Evolutionary conservation across 2,888 invertebrate genomes (phyloP).

Genomic region (Drosophila anomalata): DNA sequence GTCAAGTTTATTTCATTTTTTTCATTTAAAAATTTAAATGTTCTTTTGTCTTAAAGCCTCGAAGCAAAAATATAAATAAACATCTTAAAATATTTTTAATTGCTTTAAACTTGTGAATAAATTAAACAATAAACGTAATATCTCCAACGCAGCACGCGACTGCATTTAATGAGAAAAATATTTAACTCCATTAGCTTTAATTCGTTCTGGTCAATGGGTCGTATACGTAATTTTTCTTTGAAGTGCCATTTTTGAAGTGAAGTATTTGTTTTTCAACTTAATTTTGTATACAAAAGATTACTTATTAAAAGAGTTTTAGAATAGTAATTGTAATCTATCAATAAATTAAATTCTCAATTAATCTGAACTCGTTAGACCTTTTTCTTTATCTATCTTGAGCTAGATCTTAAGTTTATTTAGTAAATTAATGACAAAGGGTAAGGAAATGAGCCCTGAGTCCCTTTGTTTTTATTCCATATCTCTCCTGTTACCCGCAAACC

Average conservation of each 20-base stretch:
- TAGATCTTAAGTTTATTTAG: neutral
- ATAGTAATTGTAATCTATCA: conserved; percentile 12
- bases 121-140: neutral
- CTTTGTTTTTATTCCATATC: conserved; percentile 16
- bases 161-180: neutral
- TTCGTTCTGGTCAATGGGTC: neutral
- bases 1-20: neutral
- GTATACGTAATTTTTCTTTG: conserved; percentile 2
- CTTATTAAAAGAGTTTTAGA: neutral
- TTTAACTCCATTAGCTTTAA: neutral
- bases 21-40: neutral
- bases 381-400: no score
- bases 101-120: neutral
- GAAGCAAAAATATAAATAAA: neutral
- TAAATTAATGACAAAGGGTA: conserved; percentile 4
- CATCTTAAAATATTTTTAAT: neutral
- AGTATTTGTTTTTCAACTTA: neutral
- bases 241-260: neutral
- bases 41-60: neutral
- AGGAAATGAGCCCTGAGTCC: conserved; percentile 13
- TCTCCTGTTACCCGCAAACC: conserved; percentile 7
- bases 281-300: neutral
- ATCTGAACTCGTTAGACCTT: neutral
- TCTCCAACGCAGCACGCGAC: neutral
- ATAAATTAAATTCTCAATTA: conserved; percentile 14